Percentiles rank a stretch among this genome's conserved stretches.
These are phyloP conservation scores for Pharmacophagus antenor DNA, from an alignment of 2,888 invertebrate species.

Conservation along the genomic window DNA sequence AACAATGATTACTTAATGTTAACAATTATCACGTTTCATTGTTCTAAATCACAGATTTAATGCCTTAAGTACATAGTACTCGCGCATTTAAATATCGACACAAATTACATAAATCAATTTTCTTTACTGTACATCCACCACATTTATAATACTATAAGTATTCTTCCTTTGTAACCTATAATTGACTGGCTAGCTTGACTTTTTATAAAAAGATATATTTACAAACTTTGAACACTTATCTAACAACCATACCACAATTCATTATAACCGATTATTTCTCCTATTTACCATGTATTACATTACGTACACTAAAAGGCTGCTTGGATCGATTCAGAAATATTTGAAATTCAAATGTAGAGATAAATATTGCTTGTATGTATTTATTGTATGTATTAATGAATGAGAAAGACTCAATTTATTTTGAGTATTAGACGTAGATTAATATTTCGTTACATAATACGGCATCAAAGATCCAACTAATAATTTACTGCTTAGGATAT, in stretches of 20 bases:
- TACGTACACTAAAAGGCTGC: conserved; percentile 3
- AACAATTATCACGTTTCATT: conserved; percentile 22
- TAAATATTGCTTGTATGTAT: not conserved
- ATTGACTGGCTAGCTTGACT: conserved; percentile 22
- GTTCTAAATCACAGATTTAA: conserved; percentile 32
- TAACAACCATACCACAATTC: conserved; percentile 11
- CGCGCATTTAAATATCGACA: conserved; percentile 31
- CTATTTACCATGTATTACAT: not conserved
- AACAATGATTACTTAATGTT: conserved; percentile 20
- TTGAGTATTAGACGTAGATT: no score
- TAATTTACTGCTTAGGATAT: no score
- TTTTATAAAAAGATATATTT: conserved; percentile 4
- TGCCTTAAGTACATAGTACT: conserved; percentile 40
- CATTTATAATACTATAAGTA: conserved; percentile 14
- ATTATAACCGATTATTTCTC: not conserved
- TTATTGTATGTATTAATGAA: no score
- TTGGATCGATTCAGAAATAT: conserved; percentile 12
- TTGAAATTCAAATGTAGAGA: not conserved
- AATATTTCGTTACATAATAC: no score
- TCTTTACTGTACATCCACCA: not conserved
- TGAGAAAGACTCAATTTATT: no score
- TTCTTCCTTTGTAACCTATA: not conserved
- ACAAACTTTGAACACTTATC: conserved; percentile 13
- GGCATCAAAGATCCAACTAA: no score
- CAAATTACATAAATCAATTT: conserved; percentile 10